Conservation (phyloP, 2,888 invertebrate genomes). For the Tricholauxania praeusta region DNA sequence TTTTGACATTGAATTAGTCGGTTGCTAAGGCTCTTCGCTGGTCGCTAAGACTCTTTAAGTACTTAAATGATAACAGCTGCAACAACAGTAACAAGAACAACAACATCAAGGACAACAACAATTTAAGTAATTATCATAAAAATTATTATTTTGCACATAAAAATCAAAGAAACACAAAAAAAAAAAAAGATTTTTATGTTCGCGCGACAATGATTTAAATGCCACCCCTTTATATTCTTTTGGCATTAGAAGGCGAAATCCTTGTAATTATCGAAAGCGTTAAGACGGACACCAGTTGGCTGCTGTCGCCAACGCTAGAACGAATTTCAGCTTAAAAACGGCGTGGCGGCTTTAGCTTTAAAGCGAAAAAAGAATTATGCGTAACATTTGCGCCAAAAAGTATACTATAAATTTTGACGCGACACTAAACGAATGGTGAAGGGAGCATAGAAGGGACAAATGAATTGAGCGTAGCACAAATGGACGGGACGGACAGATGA, state of each 20-base stretch:
- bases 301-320: not conserved
- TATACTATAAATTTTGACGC: slow-evolving; percentile 35
- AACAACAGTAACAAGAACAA: not conserved
- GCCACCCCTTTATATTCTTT: not conserved
- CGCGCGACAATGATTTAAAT: slow-evolving; percentile 46
- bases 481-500: not conserved
- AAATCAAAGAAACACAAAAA: slow-evolving; percentile 11
- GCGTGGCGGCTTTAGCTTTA: not conserved
- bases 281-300: slow-evolving; percentile 23
- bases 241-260: not conserved
- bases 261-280: slow-evolving; percentile 30
- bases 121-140: slow-evolving; percentile 30
- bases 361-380: not conserved
- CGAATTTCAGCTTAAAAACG: slow-evolving; percentile 1
- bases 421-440: slow-evolving; percentile 19
- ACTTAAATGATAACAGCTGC: not conserved
- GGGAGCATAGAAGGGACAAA: slow-evolving; percentile 22
- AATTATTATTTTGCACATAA: slow-evolving; percentile 32
- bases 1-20: no score
- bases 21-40: no score
- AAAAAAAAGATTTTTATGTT: slow-evolving; percentile 32
- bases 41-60: no score
- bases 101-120: not conserved
- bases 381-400: slow-evolving; percentile 36
- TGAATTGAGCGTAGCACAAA: not conserved